Percentiles rank a stretch among this genome's conserved stretches.
These are phyloP conservation scores for Linurgus olivaceus DNA, from an alignment of 2,797 vertebrate species.

Conservation along the genomic window DNA sequence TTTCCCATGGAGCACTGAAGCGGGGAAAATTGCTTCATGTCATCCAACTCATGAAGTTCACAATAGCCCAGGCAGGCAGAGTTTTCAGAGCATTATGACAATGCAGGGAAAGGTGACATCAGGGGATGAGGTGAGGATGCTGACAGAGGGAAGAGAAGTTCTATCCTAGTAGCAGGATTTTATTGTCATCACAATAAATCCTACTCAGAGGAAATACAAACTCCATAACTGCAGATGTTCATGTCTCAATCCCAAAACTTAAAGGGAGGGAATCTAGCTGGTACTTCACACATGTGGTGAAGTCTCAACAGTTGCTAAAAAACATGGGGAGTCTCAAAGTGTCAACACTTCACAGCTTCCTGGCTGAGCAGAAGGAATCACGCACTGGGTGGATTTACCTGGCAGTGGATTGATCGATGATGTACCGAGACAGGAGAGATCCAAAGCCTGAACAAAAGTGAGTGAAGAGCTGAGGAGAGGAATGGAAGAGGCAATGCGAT, in stretches of 20 bases:
- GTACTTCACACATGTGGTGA: neutral
- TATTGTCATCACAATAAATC: neutral
- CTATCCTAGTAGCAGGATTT: neutral
- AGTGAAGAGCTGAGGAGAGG: neutral
- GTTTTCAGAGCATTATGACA: neutral
- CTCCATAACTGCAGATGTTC: neutral
- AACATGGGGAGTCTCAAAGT: neutral
- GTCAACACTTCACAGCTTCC: neutral
- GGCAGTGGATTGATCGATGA: rapidly evolving
- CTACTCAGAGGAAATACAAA: neutral
- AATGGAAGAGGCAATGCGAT: rapidly evolving
- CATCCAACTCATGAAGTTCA: neutral
- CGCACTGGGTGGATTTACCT: neutral
- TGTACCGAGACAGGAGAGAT: neutral
- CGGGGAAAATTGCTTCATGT: neutral
- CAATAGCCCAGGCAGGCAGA: neutral
- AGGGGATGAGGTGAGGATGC: neutral
- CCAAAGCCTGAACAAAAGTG: neutral
- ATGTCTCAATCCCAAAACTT: neutral
- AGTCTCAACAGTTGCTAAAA: neutral
- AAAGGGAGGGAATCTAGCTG: neutral
- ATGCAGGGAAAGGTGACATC: neutral
- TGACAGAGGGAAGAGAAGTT: neutral
- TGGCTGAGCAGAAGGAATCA: neutral
- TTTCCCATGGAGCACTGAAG: neutral